Evolutionary conservation across 2,888 invertebrate species (phyloP), one percentile per base, ranked within the genome.

Genomic region (Vanessa cardui): DNA sequence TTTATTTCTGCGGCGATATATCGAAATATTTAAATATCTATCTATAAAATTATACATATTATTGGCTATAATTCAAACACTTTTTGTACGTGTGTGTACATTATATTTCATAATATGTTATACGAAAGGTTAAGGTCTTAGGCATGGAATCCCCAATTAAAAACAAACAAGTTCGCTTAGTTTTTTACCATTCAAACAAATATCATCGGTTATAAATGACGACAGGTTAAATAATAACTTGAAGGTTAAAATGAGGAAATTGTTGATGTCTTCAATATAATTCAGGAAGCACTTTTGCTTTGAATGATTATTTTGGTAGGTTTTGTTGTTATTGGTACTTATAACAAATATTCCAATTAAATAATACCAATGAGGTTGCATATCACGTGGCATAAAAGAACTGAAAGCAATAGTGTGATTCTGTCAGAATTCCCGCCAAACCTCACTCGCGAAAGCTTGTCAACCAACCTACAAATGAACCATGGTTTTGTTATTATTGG

Each of bases 71-170:
- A 31, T 31, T 12, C 26, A 64, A 58, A 44, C 26, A 2, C 44
- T 47, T 45, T 59, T 52, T 52, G 18, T 31, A 50, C 31, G n/a
- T 45, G 1, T 50, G 9, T 3, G 45, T 54, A 39, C 39, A 39
- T 39, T 50, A 65, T 21, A 65, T 65, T 65, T 60, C 54, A 39
- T 61, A 65, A 65, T 45, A 18, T 26, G 16, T 60, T n/a, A 49
- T 49, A 26, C 44, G 39, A 66, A 66, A 66, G 60, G 60, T 49
- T 66, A 66, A 66, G 60, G 65, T 45, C 52, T 39, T 12, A 46
- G 31, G 39, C 44, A 58, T 54, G 45, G 58, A 64, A 58, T 58
- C 63, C 44, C 54, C 63, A 61, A 63, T 69, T 63, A 66, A 47
- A 39, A 21, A 33, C 26, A 47, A 64, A 66, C 61, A 52, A 39